Conservation (phyloP, 2,888 invertebrate genomes). For the Erebia aethiops region DNA sequence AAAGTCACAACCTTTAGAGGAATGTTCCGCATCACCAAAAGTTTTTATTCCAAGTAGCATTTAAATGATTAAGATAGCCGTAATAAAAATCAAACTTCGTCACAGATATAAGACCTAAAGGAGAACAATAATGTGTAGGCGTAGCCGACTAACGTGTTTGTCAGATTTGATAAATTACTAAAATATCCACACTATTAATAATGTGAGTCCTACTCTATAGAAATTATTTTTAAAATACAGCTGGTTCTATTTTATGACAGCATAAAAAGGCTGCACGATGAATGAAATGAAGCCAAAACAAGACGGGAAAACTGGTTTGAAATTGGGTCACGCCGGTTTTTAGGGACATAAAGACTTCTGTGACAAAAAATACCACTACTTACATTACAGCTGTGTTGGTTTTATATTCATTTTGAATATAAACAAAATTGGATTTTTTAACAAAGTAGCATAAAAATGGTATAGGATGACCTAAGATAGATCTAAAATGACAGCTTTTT, state of each 20-base stretch:
- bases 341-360: not conserved
- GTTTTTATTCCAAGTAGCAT: not conserved
- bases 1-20: not conserved
- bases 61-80: not conserved
- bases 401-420: not conserved
- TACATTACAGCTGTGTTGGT: not conserved
- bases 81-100: not conserved
- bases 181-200: not conserved
- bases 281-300: conserved; percentile 16
- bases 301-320: conserved; percentile 16
- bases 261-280: conserved; percentile 17
- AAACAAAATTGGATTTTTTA: not conserved
- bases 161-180: not conserved
- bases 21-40: not conserved
- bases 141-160: not conserved
- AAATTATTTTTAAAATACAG: conserved; percentile 13
- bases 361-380: conserved; percentile 4
- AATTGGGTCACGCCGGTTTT: conserved; percentile 12
- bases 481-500: no score
- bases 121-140: not conserved
- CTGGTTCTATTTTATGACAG: conserved; percentile 11
- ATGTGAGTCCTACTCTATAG: not conserved
- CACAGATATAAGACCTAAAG: not conserved
- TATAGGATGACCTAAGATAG: no score
- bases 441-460: not conserved